Evolutionary conservation across 1,140 invertebrate genomes (phyloP).

Genomic region (Trachymyrmex cornetzi): DNA sequence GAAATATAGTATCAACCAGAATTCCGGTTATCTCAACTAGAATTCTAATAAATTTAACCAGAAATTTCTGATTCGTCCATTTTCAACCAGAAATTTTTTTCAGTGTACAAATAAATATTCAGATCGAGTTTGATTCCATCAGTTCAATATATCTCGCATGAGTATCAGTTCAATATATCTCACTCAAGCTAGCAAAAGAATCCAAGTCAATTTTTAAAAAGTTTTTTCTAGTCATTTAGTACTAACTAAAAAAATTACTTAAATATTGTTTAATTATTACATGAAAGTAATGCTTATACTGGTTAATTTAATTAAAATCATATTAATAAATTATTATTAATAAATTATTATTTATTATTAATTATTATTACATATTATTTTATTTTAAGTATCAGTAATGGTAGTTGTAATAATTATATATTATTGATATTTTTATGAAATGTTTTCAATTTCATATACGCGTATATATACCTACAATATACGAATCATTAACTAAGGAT

Average conservation of each 20-base stretch:
- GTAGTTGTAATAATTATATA: background rate
- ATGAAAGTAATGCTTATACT: background rate
- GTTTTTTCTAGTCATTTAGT: background rate
- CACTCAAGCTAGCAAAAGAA: background rate
- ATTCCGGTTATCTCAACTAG: no score
- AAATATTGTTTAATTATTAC: constrained; percentile 15
- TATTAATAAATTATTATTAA: constrained; percentile 11
- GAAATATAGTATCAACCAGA: no score
- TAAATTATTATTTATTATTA: no score
- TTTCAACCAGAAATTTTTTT: no score
- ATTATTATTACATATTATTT: no score
- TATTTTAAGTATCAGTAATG: background rate
- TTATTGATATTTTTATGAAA: background rate
- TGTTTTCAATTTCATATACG: background rate
- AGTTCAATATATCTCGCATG: background rate
- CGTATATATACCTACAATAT: background rate
- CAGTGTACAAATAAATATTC: no score
- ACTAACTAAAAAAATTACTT: background rate
- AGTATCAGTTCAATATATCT: background rate
- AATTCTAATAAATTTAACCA: no score
- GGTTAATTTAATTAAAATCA: background rate
- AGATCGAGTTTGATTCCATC: background rate
- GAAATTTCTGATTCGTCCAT: no score
- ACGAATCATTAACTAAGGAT: no score
- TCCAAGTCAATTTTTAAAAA: background rate